Conservation (phyloP, 2,797 vertebrate species). For the Eulemur mongoz region DNA sequence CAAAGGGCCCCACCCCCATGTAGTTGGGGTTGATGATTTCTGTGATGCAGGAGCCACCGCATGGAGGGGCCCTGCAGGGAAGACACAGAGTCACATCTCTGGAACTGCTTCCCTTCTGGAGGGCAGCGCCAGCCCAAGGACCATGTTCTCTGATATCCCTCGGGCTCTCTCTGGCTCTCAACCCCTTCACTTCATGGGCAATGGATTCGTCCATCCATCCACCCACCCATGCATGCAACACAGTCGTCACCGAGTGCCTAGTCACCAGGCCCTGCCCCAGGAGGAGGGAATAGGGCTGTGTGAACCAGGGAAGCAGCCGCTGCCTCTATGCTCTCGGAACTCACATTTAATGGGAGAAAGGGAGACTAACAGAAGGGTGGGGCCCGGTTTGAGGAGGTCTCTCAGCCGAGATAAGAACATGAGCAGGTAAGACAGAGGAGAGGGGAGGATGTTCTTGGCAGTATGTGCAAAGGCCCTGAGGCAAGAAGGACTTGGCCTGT, state of each 20-base stretch:
- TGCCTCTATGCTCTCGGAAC: not conserved
- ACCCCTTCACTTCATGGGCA: not conserved
- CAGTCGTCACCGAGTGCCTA: not conserved
- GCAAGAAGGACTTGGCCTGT: not conserved
- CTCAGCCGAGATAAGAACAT: not conserved
- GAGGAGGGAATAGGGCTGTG: not conserved
- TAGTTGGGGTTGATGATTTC: slow-evolving; percentile 94
- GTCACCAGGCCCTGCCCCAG: not conserved
- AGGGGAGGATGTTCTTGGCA: not conserved
- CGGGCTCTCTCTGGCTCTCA: not conserved
- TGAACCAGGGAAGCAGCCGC: rapidly evolving
- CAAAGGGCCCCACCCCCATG: slow-evolving; percentile 86
- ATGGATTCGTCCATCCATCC: not conserved
- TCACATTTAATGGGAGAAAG: not conserved
- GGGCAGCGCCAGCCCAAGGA: not conserved
- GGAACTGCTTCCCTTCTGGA: not conserved
- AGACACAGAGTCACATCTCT: not conserved
- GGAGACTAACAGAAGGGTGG: not conserved
- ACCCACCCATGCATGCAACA: not conserved
- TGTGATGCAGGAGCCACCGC: slow-evolving; percentile 74
- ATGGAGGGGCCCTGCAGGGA: slow-evolving; percentile 79
- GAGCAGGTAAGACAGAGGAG: not conserved
- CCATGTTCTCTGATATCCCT: not conserved
- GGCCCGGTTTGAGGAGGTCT: not conserved
- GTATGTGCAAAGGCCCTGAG: not conserved